Evolutionary conservation across 2,888 invertebrate species (phyloP).

Genomic region (Leucophenga maculata): DNA sequence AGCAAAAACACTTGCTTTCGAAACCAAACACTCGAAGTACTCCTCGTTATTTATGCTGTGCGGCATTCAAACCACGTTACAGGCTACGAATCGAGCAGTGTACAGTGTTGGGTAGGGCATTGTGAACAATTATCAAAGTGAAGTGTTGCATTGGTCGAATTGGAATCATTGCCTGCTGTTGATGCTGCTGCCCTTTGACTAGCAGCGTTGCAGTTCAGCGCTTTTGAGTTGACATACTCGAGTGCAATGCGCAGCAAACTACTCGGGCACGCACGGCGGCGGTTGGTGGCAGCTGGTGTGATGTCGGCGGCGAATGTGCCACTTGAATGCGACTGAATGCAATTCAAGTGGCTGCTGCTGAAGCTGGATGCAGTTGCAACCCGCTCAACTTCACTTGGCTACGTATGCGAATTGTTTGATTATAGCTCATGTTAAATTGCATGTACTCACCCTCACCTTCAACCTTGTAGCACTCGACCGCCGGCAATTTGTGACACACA

Average conservation of each 20-base stretch:
- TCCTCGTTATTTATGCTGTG: too few relatives aligned
- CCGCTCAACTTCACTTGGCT: not conserved
- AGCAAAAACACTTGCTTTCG: too few relatives aligned
- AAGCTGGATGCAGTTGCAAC: not conserved
- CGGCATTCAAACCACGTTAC: too few relatives aligned
- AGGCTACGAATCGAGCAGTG: too few relatives aligned
- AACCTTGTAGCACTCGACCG: not conserved
- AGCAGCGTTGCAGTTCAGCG: not conserved
- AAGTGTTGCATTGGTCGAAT: slow-evolving; percentile 1
- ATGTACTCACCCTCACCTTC: not conserved
- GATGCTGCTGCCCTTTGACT: slow-evolving; percentile 5
- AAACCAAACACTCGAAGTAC: too few relatives aligned
- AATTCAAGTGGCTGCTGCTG: slow-evolving; percentile 13
- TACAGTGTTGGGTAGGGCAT: too few relatives aligned
- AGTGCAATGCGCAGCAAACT: slow-evolving; percentile 16
- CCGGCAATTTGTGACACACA: slow-evolving; percentile 9
- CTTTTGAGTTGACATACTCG: slow-evolving; percentile 14
- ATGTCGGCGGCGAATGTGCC: not conserved
- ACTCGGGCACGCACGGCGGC: slow-evolving; percentile 18
- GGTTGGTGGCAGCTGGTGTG: not conserved
- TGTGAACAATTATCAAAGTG: slow-evolving; percentile 2
- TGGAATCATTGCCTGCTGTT: not conserved
- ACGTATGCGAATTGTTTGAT: slow-evolving; percentile 17
- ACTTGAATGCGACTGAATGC: slow-evolving; percentile 24
- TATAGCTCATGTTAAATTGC: slow-evolving; percentile 20